These are phyloP conservation scores for Chloroclysta siterata DNA, from an alignment of 2,888 invertebrate species.

Conservation along the genomic window DNA sequence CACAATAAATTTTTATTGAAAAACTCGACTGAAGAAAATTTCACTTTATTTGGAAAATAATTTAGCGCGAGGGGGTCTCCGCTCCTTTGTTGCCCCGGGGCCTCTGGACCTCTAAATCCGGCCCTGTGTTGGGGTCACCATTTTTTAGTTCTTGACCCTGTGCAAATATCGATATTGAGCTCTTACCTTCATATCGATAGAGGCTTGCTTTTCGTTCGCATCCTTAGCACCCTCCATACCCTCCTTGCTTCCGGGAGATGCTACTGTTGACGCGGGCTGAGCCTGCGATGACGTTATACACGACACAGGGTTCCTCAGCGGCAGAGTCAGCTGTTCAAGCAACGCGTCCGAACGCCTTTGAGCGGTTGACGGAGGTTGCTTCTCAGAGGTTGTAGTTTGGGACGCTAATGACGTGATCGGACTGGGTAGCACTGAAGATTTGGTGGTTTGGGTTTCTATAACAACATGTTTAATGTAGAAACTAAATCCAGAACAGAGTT, in stretches of 20 bases:
- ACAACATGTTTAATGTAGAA: neutral
- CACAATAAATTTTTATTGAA: no score
- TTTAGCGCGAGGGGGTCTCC: no score
- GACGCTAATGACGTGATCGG: slow-evolving; percentile 74
- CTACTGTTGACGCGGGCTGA: slow-evolving; percentile 52
- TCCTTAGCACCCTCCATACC: slow-evolving; percentile 69
- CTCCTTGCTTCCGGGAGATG: slow-evolving; percentile 72
- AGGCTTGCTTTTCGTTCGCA: slow-evolving; percentile 59
- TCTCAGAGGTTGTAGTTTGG: slow-evolving; percentile 66
- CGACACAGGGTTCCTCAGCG: slow-evolving; percentile 67
- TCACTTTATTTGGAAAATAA: no score
- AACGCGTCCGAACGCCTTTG: slow-evolving; percentile 78
- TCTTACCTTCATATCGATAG: slow-evolving; percentile 74
- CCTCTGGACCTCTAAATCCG: no score
- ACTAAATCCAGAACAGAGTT: no score
- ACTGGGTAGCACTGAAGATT: slow-evolving; percentile 72
- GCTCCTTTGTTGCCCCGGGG: no score
- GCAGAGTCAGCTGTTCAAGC: slow-evolving; percentile 75
- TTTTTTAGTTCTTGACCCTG: neutral
- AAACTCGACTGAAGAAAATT: no score
- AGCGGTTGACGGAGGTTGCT: slow-evolving; percentile 69
- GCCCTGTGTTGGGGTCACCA: no score
- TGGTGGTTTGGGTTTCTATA: slow-evolving; percentile 69
- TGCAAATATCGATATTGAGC: neutral
- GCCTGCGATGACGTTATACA: slow-evolving; percentile 56